Base-by-base conservation (phyloP, 2,797 vertebrate species). In the Falco novaeseelandiae region DNA sequence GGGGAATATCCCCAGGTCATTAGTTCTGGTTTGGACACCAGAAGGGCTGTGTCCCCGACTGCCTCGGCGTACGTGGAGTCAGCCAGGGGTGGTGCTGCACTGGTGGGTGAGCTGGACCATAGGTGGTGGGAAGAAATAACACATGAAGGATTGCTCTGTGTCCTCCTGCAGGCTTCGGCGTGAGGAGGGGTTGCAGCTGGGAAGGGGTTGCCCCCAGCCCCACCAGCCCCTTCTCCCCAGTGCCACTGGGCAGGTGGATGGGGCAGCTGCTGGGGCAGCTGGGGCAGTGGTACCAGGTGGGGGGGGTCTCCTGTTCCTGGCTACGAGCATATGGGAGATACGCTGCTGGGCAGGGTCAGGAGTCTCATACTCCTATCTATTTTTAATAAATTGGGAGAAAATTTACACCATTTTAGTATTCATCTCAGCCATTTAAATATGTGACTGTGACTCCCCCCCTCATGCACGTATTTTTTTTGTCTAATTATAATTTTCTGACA, bases 61-160 rank as follows among this genome's bases (percentile, higher is more conserved):
- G 3, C 18, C 26, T 23, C 4, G 6, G 7, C 4, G 5, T 7
- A 3, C 0, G 0, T 17, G 49, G 59, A 26, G 17, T 17, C 10
- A n/a, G 69, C n/a, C 32, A 6, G 52, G 30, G 30, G 1, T 62
- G 54, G 9, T 12, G 12, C 4, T 32, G 57, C 32, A 6, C 14
- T 40, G 77, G 5, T n/a, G 58, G 42, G 6, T 5, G 30, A 67
- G 34, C 63, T 80, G 73, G 69, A 17, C 49, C 14, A 0, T 13
- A 63, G 49, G 1, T 15, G 21, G 34, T 59, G 55, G 51, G 70
- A 65, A 26, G 27, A 58, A 69, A 32, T 22, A 16, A 16, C 54
- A 34, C 0, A 0, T 2, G 3, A 3, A 29, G 36, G 62, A 19
- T 48, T 57, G 25, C 26, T 23, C 58, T n/a, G 1, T 1, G 3